These are phyloP conservation scores for Bryconaethiops microstoma DNA, from an alignment of 2,797 vertebrate genomes.

Conservation along the genomic window DNA sequence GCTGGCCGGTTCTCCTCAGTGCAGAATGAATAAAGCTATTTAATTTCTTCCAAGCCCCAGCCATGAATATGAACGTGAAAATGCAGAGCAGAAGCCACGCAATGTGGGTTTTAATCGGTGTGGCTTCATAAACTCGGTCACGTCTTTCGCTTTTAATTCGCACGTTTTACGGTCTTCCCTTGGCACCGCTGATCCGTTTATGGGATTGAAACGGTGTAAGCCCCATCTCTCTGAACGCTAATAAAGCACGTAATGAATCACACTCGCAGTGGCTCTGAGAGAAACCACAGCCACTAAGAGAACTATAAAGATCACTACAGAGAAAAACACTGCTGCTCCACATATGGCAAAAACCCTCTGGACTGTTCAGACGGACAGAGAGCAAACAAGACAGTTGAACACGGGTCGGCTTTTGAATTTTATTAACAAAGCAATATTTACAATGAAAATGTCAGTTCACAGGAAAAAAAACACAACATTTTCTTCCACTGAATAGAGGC, in stretches of 20 bases:
- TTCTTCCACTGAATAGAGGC: background rate
- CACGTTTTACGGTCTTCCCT: slow-evolving; percentile 52
- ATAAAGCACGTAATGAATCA: slow-evolving; percentile 76
- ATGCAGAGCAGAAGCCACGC: background rate
- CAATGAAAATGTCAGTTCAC: slow-evolving; percentile 35
- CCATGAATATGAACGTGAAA: slow-evolving; percentile 8
- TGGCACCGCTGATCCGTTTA: slow-evolving; percentile 59
- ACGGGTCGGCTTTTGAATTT: slow-evolving; percentile 23
- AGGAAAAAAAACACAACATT: slow-evolving; percentile 13
- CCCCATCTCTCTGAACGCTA: slow-evolving; percentile 68
- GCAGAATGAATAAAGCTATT: slow-evolving; percentile 14
- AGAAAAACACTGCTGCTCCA: slow-evolving; percentile 49
- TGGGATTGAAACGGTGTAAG: slow-evolving; percentile 72
- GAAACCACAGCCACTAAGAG: slow-evolving; percentile 68
- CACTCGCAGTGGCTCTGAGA: slow-evolving; percentile 72
- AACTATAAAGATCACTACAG: slow-evolving; percentile 73
- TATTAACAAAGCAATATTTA: slow-evolving; percentile 52
- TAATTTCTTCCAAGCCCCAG: background rate
- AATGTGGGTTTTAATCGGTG: slow-evolving; percentile 12
- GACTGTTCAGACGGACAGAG: background rate
- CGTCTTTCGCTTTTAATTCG: slow-evolving; percentile 64
- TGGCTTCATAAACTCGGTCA: slow-evolving; percentile 39
- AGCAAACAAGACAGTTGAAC: background rate
- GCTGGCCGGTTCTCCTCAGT: slow-evolving; percentile 4
- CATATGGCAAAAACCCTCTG: slow-evolving; percentile 27